Conservation (phyloP, 2,888 invertebrate species). For the Drosophila stalkeri region DNA sequence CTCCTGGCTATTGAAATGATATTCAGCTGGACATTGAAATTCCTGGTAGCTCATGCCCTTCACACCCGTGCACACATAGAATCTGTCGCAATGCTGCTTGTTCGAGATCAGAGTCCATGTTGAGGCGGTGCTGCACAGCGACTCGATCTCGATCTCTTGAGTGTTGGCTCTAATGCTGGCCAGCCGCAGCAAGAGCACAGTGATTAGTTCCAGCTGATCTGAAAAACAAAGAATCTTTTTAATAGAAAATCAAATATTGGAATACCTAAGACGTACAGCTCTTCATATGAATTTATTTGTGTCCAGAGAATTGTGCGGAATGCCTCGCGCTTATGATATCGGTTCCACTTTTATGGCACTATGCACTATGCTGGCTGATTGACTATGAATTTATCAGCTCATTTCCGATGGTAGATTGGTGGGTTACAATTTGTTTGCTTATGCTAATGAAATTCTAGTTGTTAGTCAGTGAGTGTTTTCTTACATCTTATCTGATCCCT, state of each 20-base stretch:
- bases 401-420: conserved; percentile 25
- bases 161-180: not conserved
- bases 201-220: conserved; percentile 12
- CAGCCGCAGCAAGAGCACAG: conserved; percentile 11
- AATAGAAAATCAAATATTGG: not conserved
- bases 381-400: conserved; percentile 42
- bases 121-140: conserved; percentile 11
- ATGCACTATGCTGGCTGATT: not conserved
- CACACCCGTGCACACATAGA: conserved; percentile 60
- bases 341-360: conserved; percentile 30
- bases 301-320: conserved; percentile 10
- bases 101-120: conserved; percentile 49
- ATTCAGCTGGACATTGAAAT: not conserved
- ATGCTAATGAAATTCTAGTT: conserved; percentile 62
- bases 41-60: conserved; percentile 28
- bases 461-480: conserved; percentile 16
- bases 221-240: not conserved
- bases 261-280: conserved; percentile 17
- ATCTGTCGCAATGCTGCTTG: conserved; percentile 57
- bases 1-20: conserved; percentile 12
- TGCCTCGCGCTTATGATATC: conserved; percentile 7
- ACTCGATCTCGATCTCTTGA: not conserved
- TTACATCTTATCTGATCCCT: conserved; percentile 39
- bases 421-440: conserved; percentile 37
- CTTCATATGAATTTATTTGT: conserved; percentile 24